These are phyloP conservation scores for Caenorhabditis brenneri DNA, from an alignment of 1,140 invertebrate genomes.

Conservation along the genomic window DNA sequence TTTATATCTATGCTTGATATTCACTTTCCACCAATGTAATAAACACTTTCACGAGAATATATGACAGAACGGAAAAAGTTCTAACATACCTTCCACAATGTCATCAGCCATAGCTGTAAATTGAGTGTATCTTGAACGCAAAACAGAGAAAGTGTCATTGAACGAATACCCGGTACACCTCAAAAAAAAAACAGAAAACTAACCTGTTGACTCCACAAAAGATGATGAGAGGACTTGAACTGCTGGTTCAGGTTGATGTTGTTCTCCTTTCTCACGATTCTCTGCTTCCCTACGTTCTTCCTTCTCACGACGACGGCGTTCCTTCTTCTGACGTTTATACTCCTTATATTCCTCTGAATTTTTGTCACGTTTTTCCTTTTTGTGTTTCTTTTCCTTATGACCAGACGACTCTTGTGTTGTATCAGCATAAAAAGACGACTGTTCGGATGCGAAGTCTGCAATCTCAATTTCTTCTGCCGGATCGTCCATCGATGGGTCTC, in stretches of 20 bases:
- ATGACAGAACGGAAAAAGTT: too few species aligned
- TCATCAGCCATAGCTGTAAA: too few species aligned
- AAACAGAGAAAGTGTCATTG: too few species aligned
- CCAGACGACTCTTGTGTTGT: not conserved
- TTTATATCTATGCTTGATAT: too few species aligned
- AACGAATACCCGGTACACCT: too few species aligned
- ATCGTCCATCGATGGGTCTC: not conserved
- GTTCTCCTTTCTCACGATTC: not conserved
- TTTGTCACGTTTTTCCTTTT: not conserved
- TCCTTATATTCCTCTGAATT: constrained; percentile 20
- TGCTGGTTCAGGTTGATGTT: not conserved
- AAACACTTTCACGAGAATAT: too few species aligned
- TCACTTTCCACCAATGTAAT: too few species aligned
- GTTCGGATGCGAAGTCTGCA: not conserved
- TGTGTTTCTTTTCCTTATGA: not conserved
- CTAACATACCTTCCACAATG: too few species aligned
- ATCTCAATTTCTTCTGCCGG: not conserved
- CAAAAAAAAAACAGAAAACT: too few species aligned
- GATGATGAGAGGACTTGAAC: not conserved
- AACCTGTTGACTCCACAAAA: too few species aligned
- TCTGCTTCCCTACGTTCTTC: not conserved
- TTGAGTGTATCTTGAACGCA: too few species aligned
- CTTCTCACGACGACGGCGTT: not conserved
- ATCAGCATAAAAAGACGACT: not conserved
- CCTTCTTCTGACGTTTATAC: not conserved